phyloP scores from a whole-genome alignment of 2,888 invertebrate species.

The Agrotis clavis region DNA sequence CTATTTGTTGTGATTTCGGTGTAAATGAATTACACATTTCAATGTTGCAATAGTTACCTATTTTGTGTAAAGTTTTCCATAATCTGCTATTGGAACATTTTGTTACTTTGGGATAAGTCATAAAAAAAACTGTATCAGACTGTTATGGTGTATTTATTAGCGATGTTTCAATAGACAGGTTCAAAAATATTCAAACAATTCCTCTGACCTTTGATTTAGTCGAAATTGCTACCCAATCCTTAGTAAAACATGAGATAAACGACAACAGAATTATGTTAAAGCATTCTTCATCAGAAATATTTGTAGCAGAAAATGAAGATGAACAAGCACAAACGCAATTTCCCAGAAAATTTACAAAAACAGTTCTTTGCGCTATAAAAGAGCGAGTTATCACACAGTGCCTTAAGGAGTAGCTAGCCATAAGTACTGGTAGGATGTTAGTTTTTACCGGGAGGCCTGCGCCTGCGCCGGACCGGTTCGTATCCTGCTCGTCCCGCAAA shows the following conservation, averaged over 20 bases:
- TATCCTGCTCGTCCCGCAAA: constrained; percentile 82
- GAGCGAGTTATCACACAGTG: constrained; percentile 41
- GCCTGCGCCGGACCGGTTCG: constrained; percentile 78
- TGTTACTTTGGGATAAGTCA: neutral
- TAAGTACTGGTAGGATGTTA: constrained; percentile 71
- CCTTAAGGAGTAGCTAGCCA: constrained; percentile 61
- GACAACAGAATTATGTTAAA: too few relatives aligned
- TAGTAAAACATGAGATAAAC: too few relatives aligned
- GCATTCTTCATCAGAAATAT: neutral
- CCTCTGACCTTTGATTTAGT: too few relatives aligned
- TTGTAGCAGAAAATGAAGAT: neutral
- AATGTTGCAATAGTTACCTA: constrained; percentile 25
- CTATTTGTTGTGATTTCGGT: neutral
- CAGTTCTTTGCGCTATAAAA: constrained; percentile 23
- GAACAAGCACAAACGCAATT: neutral
- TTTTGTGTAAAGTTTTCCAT: constrained; percentile 7
- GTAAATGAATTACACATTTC: constrained; percentile 7
- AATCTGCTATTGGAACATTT: neutral
- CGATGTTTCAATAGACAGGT: too few relatives aligned
- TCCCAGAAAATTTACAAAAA: constrained; percentile 18
- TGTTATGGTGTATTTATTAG: too few relatives aligned
- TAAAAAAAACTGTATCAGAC: neutral
- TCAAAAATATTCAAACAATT: too few relatives aligned
- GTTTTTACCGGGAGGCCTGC: constrained; percentile 78
- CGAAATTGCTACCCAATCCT: too few relatives aligned